phyloP scores from a whole-genome alignment of 2,797 vertebrate species.

The Pseudochirops cupreus region DNA sequence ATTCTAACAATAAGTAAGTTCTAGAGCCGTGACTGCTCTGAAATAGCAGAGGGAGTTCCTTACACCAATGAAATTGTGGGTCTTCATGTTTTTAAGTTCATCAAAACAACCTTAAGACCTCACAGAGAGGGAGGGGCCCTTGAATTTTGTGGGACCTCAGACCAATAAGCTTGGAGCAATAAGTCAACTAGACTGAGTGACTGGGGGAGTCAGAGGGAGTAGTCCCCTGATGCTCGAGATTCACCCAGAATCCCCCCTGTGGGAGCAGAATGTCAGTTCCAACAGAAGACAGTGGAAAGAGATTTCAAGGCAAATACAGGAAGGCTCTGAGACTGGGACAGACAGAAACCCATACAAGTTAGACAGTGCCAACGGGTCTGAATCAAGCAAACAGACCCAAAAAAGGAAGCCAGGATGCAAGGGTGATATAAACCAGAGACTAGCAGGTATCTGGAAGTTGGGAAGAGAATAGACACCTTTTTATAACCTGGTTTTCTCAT shows the following conservation, averaged over 20 bases:
- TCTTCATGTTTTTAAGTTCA: background rate
- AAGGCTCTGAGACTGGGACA: background rate
- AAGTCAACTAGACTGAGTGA: background rate
- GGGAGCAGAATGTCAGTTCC: background rate
- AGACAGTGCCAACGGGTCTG: background rate
- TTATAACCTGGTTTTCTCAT: background rate
- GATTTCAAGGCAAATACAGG: background rate
- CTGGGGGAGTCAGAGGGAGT: background rate
- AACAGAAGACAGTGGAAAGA: background rate
- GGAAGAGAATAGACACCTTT: background rate
- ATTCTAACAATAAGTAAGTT: background rate
- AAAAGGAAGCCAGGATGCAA: background rate
- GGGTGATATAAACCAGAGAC: background rate
- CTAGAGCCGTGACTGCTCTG: background rate
- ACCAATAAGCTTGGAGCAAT: background rate
- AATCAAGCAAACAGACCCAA: background rate
- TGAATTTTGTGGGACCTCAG: background rate
- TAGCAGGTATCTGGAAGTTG: background rate
- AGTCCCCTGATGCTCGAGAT: background rate
- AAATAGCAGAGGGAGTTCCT: background rate
- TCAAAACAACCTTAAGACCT: background rate
- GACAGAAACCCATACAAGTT: background rate
- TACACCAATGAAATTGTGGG: background rate
- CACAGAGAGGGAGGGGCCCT: background rate
- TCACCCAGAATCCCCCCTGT: background rate